Base-by-base conservation (phyloP, 2,888 invertebrate species). In the Noctua fimbriata region DNA sequence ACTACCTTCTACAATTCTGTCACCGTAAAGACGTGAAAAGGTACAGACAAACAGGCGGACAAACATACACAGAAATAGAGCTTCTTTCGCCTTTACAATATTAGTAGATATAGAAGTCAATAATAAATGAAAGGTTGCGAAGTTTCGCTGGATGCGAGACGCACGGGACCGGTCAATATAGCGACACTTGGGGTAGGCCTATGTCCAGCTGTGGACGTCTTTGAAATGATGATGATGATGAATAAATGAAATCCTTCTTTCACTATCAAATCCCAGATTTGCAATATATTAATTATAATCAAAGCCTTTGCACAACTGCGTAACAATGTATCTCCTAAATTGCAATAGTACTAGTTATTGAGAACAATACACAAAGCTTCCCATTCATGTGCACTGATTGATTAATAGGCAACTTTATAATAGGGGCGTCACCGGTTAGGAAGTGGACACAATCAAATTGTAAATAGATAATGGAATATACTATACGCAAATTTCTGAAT, bases 381-480 rank as follows among this genome's bases (percentile, higher is more conserved):
- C 76, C 28, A 60, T 76, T 58, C 47, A 32, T 76, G 76, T 41
- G 18, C 60, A 76, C 18, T 76, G 49, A 76, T 76, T 76, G 60
- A 76, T 49, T 63, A 49, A 49, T 76, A 47, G 32, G 28, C 24
- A 10, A 7, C n/a, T 18, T 76, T 60, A 47, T 28, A 76, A 28
- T 28, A 36, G 47, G 2, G n/a, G 18, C 36, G 16, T 32, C 18
- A 21, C 32, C 24, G 24, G 73, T n/a, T 32, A 7, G 24, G 47
- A 66, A 49, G 12, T 32, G 7, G 73, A 36, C 9, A 36, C 18
- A 47, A 67, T 65, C 10, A 47, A 65, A 18, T n/a, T 18, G 18
- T 6, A 10, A 24, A 28, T 73, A 7, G 47, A 14, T 28, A 14
- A 32, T 28, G 9, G 16, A 60, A 32, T 63, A 32, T 63, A 24